A percentile compares a stretch with the other conserved stretches of the same genome.
These are phyloP conservation scores for Euphydryas editha DNA, from an alignment of 2,888 invertebrate species.

Conservation along the genomic window DNA sequence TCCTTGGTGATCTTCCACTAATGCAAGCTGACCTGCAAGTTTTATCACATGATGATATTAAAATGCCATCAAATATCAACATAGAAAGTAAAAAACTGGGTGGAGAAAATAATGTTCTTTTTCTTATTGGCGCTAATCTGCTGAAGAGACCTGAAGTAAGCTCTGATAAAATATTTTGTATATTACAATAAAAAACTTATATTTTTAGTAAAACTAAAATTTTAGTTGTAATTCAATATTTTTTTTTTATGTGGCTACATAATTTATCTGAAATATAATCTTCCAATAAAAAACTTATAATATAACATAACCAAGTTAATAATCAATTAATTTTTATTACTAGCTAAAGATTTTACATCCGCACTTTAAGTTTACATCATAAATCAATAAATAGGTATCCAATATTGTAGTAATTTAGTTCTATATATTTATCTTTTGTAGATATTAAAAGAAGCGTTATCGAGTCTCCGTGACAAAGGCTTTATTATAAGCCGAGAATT, in stretches of 20 bases:
- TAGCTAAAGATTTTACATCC: no score
- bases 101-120: constrained; percentile 76
- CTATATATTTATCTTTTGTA: constrained; percentile 43
- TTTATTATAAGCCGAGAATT: constrained; percentile 85
- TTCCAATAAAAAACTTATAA: no score
- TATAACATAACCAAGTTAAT: no score
- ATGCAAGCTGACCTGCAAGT: constrained; percentile 87
- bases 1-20: constrained; percentile 87
- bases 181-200: no score
- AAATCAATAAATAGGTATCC: no score
- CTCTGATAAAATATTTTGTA: constrained; percentile 17
- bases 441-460: constrained; percentile 73
- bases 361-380: no score
- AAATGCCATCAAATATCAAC: constrained; percentile 78
- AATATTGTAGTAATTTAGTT: no score
- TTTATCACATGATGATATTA: constrained; percentile 75
- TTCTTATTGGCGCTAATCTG: constrained; percentile 80
- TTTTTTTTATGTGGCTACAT: no score
- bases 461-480: constrained; percentile 82
- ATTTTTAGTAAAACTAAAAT: no score
- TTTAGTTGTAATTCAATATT: no score
- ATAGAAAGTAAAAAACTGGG: constrained; percentile 85
- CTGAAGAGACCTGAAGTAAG: constrained; percentile 75
- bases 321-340: no score
- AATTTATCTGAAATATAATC: no score